These are phyloP conservation scores for Sebastes flavidus DNA, from an alignment of 2,797 vertebrate genomes.

Conservation along the genomic window DNA sequence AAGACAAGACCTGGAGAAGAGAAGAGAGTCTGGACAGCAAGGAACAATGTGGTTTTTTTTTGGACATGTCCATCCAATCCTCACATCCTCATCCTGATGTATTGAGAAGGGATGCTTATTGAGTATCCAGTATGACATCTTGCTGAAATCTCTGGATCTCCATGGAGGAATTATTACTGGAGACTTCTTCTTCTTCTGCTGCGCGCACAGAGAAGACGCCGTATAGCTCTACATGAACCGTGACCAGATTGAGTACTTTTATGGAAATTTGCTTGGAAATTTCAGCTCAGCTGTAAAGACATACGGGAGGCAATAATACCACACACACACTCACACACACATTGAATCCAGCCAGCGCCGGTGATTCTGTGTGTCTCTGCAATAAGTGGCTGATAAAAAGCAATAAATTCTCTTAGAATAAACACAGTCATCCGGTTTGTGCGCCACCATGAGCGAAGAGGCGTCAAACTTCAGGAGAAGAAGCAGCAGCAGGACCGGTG, in stretches of 20 bases:
- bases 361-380: slow-evolving; percentile 70
- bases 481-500: slow-evolving; percentile 68
- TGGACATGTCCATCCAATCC: slow-evolving; percentile 43
- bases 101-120: slow-evolving; percentile 37
- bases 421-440: slow-evolving; percentile 62
- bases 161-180: slow-evolving; percentile 67
- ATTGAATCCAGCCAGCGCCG: slow-evolving; percentile 55
- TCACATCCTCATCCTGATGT: slow-evolving; percentile 36
- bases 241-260: slow-evolving; percentile 65
- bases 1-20: slow-evolving; percentile 26
- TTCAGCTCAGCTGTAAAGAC: slow-evolving; percentile 59
- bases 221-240: slow-evolving; percentile 46
- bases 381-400: slow-evolving; percentile 79
- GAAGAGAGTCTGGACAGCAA: slow-evolving; percentile 32
- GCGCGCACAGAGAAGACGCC: slow-evolving; percentile 53
- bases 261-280: slow-evolving; percentile 69
- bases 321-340: slow-evolving; percentile 9
- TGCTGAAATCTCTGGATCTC: slow-evolving; percentile 52
- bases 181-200: slow-evolving; percentile 39
- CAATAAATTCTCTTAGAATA: slow-evolving; percentile 78
- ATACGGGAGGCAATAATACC: slow-evolving; percentile 75
- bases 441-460: slow-evolving; percentile 81
- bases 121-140: slow-evolving; percentile 46
- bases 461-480: slow-evolving; percentile 81
- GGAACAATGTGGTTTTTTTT: slow-evolving; percentile 37